Evolutionary conservation across 2,113 vertebrate species (phyloP).

Genomic region (Prinia subflava): DNA sequence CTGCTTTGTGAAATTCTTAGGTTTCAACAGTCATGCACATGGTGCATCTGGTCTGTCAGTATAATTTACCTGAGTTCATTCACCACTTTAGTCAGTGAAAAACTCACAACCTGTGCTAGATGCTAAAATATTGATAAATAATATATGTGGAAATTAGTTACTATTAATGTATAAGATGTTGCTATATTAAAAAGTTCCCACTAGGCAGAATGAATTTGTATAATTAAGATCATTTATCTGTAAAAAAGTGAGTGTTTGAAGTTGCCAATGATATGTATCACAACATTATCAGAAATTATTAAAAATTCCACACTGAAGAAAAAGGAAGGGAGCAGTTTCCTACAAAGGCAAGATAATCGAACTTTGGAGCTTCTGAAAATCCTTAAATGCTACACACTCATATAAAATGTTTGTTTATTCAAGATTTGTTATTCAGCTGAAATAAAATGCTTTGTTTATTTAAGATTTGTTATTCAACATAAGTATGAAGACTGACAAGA

Average conservation of each 20-base stretch:
- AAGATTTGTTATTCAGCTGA: not conserved
- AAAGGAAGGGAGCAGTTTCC: not conserved
- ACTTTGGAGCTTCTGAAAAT: not conserved
- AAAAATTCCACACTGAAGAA: not conserved
- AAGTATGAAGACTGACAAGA: not conserved
- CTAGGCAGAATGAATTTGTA: not conserved
- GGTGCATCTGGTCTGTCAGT: not conserved
- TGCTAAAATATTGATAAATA: not conserved
- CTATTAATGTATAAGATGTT: not conserved
- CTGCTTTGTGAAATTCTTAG: not conserved
- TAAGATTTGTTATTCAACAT: not conserved
- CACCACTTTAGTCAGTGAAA: not conserved
- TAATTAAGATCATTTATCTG: not conserved
- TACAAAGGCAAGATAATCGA: not conserved
- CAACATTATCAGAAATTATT: not conserved
- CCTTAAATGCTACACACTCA: not conserved
- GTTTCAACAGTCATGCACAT: not conserved
- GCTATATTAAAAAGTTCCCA: not conserved
- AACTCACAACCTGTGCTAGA: not conserved
- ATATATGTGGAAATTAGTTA: not conserved
- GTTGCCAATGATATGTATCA: not conserved
- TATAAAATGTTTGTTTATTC: not conserved
- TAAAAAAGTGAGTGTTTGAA: not conserved
- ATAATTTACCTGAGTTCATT: not conserved
- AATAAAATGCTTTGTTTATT: not conserved